Conservation (phyloP, 1,140 invertebrate genomes). For the Aricia agestis region DNA sequence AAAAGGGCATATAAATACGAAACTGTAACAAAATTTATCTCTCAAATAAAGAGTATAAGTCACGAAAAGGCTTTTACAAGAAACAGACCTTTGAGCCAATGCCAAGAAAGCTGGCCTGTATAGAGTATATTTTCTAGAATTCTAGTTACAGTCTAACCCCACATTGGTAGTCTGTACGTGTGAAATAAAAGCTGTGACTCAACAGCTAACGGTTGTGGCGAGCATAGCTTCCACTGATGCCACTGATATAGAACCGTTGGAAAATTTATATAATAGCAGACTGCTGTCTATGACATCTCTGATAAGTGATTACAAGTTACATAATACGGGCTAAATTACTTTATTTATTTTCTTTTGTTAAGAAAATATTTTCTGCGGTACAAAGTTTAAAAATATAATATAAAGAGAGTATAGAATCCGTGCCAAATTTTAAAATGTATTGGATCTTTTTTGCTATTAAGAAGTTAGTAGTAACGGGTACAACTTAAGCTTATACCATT, state of each 20-base stretch:
- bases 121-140: neutral
- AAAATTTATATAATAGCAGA: neutral
- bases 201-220: slow-evolving; percentile 5
- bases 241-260: slow-evolving; percentile 6
- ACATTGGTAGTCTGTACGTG: slow-evolving; percentile 6
- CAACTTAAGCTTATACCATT: neutral
- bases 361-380: too few species aligned
- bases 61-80: neutral
- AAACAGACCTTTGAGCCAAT: neutral
- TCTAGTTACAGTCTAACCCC: neutral
- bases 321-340: neutral
- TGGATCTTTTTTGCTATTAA: neutral
- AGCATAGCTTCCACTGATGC: neutral
- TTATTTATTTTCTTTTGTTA: neutral
- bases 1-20: neutral
- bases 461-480: neutral
- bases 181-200: slow-evolving; percentile 13
- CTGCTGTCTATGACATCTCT: neutral
- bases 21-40: neutral
- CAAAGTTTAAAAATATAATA: too few species aligned
- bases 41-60: neutral
- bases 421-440: neutral
- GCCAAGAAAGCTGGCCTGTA: neutral
- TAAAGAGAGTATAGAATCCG: neutral
- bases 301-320: neutral